Evolutionary conservation across 1,140 invertebrate genomes (phyloP).

Genomic region (Zaprionus capensis): DNA sequence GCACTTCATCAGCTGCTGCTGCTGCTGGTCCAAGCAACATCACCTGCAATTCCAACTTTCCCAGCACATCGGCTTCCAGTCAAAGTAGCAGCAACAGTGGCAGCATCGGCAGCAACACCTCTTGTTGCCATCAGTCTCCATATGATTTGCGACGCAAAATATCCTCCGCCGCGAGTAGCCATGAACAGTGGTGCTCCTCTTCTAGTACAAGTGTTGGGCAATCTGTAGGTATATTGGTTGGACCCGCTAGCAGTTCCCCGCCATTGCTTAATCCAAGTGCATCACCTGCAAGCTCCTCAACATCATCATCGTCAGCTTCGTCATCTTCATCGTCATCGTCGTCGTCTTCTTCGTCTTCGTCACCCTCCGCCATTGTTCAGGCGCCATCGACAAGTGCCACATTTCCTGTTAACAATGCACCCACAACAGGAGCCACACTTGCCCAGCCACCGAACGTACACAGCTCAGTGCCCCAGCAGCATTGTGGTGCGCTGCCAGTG

Average conservation of each 20-base stretch:
- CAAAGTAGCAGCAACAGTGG: constrained; percentile 59
- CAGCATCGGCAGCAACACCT: constrained; percentile 67
- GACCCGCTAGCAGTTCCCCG: constrained; percentile 70
- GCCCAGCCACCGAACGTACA: constrained; percentile 84
- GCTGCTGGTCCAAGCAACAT: constrained; percentile 43
- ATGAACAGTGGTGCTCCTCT: constrained; percentile 85
- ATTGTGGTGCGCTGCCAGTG: constrained; percentile 76
- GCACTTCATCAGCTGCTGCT: constrained; percentile 32
- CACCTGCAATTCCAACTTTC: constrained; percentile 43
- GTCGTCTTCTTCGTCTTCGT: constrained; percentile 63
- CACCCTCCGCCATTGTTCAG: constrained; percentile 82
- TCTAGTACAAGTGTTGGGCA: constrained; percentile 38
- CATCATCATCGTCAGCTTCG: constrained; percentile 50
- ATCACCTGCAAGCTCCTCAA: constrained; percentile 67
- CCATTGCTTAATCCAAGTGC: constrained; percentile 67
- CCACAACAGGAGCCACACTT: constrained; percentile 74
- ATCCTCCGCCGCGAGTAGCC: constrained; percentile 89
- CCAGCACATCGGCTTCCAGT: constrained; percentile 56
- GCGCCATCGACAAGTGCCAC: constrained; percentile 80
- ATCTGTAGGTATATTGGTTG: constrained; percentile 59
- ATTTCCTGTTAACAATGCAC: constrained; percentile 80
- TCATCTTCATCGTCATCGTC: constrained; percentile 64
- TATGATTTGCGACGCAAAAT: constrained; percentile 94
- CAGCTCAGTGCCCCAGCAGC: constrained; percentile 84
- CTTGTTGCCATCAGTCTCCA: constrained; percentile 90